Evolutionary conservation across 2,113 vertebrate species (phyloP).

Genomic region (Myrmecophaga tridactyla): DNA sequence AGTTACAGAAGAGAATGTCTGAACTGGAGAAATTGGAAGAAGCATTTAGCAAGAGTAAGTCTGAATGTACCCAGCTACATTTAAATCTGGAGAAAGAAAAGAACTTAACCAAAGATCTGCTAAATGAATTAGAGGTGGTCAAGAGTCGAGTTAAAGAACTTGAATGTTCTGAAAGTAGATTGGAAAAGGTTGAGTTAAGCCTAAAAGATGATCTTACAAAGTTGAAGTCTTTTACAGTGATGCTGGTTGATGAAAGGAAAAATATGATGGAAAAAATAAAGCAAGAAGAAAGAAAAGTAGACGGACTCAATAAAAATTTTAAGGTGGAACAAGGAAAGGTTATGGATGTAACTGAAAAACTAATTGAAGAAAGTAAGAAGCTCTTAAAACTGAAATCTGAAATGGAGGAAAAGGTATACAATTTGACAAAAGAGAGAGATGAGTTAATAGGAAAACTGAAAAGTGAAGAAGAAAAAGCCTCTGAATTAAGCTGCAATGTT

Average conservation of each 20-base stretch:
- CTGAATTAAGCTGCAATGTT: constrained; percentile 86
- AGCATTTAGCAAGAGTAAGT: constrained; percentile 90
- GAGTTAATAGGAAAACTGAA: constrained; percentile 87
- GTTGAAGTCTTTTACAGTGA: constrained; percentile 94
- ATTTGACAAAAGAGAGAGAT: constrained; percentile 89
- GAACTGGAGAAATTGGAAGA: constrained; percentile 94
- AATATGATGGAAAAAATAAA: constrained; percentile 94
- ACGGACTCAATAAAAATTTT: constrained; percentile 88
- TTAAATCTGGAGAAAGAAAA: constrained; percentile 92
- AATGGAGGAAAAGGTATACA: constrained; percentile 91
- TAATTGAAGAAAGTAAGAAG: constrained; percentile 98
- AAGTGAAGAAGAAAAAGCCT: constrained; percentile 89
- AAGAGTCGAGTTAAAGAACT: constrained; percentile 91
- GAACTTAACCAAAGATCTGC: constrained; percentile 88
- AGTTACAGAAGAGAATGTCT: constrained; percentile 93
- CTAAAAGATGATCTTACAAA: constrained; percentile 95
- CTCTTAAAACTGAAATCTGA: constrained; percentile 94
- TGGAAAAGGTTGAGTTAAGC: constrained; percentile 89
- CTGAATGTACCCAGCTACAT: constrained; percentile 89
- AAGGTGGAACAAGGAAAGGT: constrained; percentile 94
- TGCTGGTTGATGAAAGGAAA: constrained; percentile 95
- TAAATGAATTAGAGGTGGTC: constrained; percentile 89
- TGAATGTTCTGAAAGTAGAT: constrained; percentile 87
- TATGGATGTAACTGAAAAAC: constrained; percentile 95
- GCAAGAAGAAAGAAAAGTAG: constrained; percentile 91